A percentile compares a stretch with the other conserved stretches of the same genome.
Evolutionary conservation across 2,888 invertebrate genomes (phyloP).

Genomic region (Orgyia antiqua): DNA sequence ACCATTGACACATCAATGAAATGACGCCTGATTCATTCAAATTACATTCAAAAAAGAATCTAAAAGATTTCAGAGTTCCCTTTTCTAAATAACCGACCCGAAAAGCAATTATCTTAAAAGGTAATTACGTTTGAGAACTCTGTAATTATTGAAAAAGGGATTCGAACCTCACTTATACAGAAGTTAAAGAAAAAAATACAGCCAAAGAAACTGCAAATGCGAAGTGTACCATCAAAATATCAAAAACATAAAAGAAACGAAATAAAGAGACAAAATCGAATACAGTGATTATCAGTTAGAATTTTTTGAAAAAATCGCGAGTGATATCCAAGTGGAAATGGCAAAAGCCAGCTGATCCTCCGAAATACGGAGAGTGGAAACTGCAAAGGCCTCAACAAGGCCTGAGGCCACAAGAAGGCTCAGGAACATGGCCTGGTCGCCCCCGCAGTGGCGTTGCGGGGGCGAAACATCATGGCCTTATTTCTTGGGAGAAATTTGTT

Average conservation of each 20-base stretch:
- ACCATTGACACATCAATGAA: constrained; percentile 41
- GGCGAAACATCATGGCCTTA: constrained; percentile 42
- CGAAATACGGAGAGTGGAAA: constrained; percentile 65
- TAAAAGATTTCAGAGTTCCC: constrained; percentile 8
- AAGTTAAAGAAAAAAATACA: constrained; percentile 1
- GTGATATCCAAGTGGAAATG: constrained; percentile 76
- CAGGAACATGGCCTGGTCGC: constrained; percentile 73
- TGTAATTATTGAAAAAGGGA: constrained; percentile 22
- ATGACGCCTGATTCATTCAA: constrained; percentile 11
- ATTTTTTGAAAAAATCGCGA: constrained; percentile 48
- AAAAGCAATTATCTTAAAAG: constrained; percentile 25
- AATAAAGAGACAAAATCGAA: constrained; percentile 23
- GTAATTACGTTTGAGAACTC: constrained; percentile 24
- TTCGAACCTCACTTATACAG: constrained; percentile 10
- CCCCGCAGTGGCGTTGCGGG: constrained; percentile 51
- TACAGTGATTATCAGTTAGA: constrained; percentile 40
- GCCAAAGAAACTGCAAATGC: constrained; percentile 15
- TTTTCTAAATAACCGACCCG: constrained; percentile 14
- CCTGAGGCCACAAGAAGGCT: constrained; percentile 35
- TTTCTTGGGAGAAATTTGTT: constrained; percentile 51
- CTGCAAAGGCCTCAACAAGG: constrained; percentile 57
- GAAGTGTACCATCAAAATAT: constrained; percentile 10
- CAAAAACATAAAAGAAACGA: constrained; percentile 10
- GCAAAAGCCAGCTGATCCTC: constrained; percentile 63
- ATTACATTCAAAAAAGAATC: constrained; percentile 9